Base-by-base conservation (phyloP, 2,888 invertebrate species). In the Bugula neritina region DNA sequence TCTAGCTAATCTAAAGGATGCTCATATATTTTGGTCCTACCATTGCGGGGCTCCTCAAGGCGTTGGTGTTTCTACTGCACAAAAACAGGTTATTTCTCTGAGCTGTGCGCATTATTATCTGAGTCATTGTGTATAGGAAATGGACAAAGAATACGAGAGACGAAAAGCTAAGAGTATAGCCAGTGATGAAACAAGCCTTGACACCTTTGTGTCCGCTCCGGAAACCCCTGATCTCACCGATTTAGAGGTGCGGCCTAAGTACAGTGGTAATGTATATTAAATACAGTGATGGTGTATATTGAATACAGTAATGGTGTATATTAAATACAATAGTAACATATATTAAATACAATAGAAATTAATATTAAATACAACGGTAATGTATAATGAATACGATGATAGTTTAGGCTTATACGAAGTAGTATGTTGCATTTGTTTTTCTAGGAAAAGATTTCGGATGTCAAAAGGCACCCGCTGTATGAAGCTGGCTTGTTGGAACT, bases 161-260 rank as follows among this genome's bases (percentile, higher is more conserved):
- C 77, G 69, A 76, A 78, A 63, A 76, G 78, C 35, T 72, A 17
- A 27, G 1, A 71, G 70, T 23, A 72, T 71, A 57, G 74, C 79
- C 54, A 80, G 79, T 71, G 77, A 76, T 13, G 79, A 79, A 1
- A 81, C 80, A 1, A 81, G 80, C 72, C 77, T 79, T 63, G 97
- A 97, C 83, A 95, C 95, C 74, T 98, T 96, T 85, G 93, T 94
- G 71, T 97, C 96, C 0, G 97, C 97, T 0, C 90, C 94, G 80
- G 97, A 96, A 83, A 63, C 63, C 27, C 63, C 63, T 2, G 63
- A 63, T n/a, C 69, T 57, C 31, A 27, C 71, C n/a, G 73, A 73
- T 43, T 31, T 74, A 83, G 85, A 72, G 63, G 63, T 63, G n/a
- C 2, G 63, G 27, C 21, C 10, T n/a, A n/a, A n/a, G n/a, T n/a